Base-by-base conservation (phyloP, 2,113 vertebrate genomes). In the Leiothrix lutea region DNA sequence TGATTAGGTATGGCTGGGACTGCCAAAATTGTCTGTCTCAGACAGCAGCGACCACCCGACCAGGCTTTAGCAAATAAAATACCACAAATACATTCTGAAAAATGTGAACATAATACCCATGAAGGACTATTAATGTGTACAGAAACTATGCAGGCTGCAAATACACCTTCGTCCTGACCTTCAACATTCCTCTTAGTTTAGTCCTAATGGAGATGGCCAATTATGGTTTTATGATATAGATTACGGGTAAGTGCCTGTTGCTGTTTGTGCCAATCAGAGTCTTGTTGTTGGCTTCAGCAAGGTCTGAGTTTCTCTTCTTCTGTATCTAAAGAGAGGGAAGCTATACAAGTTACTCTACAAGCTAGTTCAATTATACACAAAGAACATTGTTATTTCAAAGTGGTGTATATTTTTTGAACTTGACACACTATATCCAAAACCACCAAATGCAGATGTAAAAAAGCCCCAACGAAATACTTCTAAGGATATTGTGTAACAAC, bases 91-190 rank as follows among this genome's bases (percentile, higher is more conserved):
- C 88, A 69, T 90, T 92, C 93, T 96, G 79, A 95, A 95, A 95
- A 96, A 96, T 96, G 93, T 90, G 95, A 94, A 66, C 93, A 53
- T 96, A 96, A 92, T 92, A 94, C 92, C 88, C 29, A 84, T 88
- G 93, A 96, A 93, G 94, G 87, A 95, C 82, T 93, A 88, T 90
- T 96, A 96, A 80, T 67, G 53, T 56, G 60, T 78, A 69, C 80
- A 96, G 94, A 96, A 97, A 96, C 71, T 93, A 96, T 94, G 92
- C 85, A 81, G 86, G 95, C 69, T 94, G 92, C 88, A 96, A 96
- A 95, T 94, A 96, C 88, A 92, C 82, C 90, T 95, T 92, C 3
- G 0, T 95, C 93, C 93, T 80, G 90, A 95, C 94, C 89, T 96
- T 88, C 92, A 86, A 45, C 85, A 95, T 96, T 96, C 93, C 92